phyloP scores from a whole-genome alignment of 2,113 vertebrate genomes.

The Heterochromis multidens region DNA sequence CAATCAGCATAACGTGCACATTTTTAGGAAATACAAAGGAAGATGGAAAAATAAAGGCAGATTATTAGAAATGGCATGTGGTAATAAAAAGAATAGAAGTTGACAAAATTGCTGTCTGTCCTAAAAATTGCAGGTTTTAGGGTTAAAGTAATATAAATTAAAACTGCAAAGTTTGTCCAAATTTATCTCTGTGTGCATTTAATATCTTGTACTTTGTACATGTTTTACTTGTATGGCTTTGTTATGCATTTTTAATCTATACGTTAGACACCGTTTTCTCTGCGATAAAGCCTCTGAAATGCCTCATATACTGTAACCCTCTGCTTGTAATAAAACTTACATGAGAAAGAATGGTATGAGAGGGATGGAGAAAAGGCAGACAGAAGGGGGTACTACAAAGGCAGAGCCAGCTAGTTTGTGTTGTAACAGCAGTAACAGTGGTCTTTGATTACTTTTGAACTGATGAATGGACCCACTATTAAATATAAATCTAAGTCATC shows the following conservation, averaged over 20 bases:
- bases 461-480: constrained; percentile 47
- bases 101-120: not conserved
- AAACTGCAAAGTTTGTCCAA: not conserved
- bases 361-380: not conserved
- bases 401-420: not conserved
- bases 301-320: not conserved
- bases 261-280: not conserved
- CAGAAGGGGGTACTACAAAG: not conserved
- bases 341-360: not conserved
- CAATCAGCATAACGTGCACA: not conserved
- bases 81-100: not conserved
- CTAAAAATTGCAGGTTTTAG: not conserved
- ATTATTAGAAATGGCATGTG: not conserved
- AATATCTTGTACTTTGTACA: not conserved
- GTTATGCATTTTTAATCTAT: not conserved
- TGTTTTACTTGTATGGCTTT: not conserved
- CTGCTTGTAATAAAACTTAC: not conserved
- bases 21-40: not conserved
- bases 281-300: not conserved
- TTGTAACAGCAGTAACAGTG: not conserved
- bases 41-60: not conserved
- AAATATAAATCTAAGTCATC: constrained; percentile 35
- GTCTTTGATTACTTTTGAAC: constrained; percentile 45
- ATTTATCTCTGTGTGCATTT: not conserved
- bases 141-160: not conserved